Percentiles rank a stretch among this genome's conserved stretches.
phyloP scores from a whole-genome alignment of 2,888 invertebrate genomes.

The Synergus itoensis region DNA sequence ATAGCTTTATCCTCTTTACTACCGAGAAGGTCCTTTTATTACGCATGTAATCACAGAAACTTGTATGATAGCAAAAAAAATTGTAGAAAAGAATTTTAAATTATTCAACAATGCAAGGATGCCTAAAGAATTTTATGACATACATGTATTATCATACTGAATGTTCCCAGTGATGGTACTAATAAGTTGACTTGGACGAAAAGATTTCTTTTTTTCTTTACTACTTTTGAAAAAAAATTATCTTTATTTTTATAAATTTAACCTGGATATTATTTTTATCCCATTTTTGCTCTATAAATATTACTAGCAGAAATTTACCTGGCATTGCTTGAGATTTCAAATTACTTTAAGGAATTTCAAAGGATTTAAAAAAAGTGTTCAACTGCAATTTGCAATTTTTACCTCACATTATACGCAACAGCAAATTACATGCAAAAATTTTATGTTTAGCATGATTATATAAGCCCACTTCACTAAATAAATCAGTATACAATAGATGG shows the following conservation, averaged over 20 bases:
- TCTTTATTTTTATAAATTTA: too few species aligned
- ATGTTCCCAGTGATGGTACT: not conserved
- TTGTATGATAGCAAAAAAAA: not conserved
- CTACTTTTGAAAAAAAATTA: not conserved
- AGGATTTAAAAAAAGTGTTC: too few species aligned
- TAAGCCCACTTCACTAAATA: not conserved
- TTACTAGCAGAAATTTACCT: too few species aligned
- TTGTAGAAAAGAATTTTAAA: slow-evolving; percentile 14
- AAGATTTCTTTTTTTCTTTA: not conserved
- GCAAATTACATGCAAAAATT: not conserved
- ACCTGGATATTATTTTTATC: too few species aligned
- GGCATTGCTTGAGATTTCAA: too few species aligned
- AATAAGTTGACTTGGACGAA: not conserved
- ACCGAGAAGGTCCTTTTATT: slow-evolving; percentile 5
- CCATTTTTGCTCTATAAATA: too few species aligned
- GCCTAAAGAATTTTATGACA: not conserved
- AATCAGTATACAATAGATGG: not conserved
- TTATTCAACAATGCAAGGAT: slow-evolving; percentile 16
- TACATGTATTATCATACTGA: not conserved
- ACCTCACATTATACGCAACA: not conserved
- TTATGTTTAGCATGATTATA: not conserved
- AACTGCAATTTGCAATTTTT: not conserved
- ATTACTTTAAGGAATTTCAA: too few species aligned
- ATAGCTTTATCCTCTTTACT: not conserved
- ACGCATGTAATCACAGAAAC: not conserved